Evolutionary conservation across 23 tunicate species (phyloP).

Genomic region (Aplidium turbinatum): DNA sequence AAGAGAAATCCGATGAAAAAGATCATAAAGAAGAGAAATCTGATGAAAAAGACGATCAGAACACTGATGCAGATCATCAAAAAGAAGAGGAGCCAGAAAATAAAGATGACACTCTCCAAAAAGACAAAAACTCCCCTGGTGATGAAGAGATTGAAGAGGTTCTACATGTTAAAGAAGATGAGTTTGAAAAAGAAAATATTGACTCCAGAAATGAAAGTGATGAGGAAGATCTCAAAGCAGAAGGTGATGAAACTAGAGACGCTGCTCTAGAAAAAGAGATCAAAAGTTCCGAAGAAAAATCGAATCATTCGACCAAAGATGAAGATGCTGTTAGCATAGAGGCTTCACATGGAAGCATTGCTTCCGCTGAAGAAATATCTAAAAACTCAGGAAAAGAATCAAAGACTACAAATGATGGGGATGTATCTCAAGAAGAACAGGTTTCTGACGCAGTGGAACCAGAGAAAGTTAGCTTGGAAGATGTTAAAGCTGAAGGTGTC

Average conservation of each 20-base stretch:
- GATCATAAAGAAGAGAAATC: conserved; percentile 5
- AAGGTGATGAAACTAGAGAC: background rate
- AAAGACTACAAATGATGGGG: background rate
- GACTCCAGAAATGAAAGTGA: background rate
- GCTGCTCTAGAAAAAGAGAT: no score
- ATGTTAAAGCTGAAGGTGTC: background rate
- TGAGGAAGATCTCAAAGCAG: background rate
- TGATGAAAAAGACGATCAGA: conserved; percentile 25
- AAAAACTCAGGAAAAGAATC: background rate
- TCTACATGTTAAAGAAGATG: conserved; percentile 2
- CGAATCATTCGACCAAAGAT: background rate
- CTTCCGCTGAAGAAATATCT: background rate
- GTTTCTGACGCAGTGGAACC: background rate
- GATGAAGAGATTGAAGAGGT: conserved; percentile 3
- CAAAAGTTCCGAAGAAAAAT: no score
- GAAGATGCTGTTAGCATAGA: background rate
- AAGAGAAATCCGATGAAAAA: conserved; percentile 3
- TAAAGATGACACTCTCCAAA: background rate
- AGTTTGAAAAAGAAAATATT: background rate
- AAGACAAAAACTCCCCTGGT: background rate
- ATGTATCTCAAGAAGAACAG: background rate
- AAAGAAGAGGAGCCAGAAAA: conserved; percentile 7
- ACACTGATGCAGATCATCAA: conserved; percentile 5
- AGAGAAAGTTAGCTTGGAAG: background rate
- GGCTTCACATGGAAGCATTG: background rate